Evolutionary conservation across 2,888 invertebrate genomes (phyloP).

Genomic region (Agonopterix subpropinquella): DNA sequence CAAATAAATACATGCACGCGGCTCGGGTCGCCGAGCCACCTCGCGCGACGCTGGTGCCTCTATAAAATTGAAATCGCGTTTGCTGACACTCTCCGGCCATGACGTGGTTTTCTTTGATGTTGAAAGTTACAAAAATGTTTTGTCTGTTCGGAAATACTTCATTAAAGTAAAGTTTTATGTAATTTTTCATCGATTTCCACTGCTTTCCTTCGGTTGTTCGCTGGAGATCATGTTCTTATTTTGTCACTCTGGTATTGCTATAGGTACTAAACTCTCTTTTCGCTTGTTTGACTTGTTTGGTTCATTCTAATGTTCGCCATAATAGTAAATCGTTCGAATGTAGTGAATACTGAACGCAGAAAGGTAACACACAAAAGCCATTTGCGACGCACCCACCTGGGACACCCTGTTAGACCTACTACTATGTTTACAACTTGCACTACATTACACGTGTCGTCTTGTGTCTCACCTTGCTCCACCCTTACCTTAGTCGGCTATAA

Average conservation of each 20-base stretch:
- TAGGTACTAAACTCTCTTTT: background rate
- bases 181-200: too few relatives aligned
- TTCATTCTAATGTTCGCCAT: background rate
- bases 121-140: background rate
- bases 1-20: slow-evolving; percentile 71
- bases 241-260: too few relatives aligned
- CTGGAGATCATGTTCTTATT: too few relatives aligned
- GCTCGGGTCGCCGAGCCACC: slow-evolving; percentile 38
- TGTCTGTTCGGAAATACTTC: background rate
- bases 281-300: too few relatives aligned
- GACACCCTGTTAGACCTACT: slow-evolving; percentile 18
- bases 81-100: slow-evolving; percentile 46
- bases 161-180: too few relatives aligned
- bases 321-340: too few relatives aligned
- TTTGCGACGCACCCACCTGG: slow-evolving; percentile 50
- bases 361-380: slow-evolving; percentile 50
- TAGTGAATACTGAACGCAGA: slow-evolving; percentile 7
- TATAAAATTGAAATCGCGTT: slow-evolving; percentile 69
- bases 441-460: slow-evolving; percentile 5
- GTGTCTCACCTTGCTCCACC: background rate
- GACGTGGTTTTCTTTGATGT: slow-evolving; percentile 32
- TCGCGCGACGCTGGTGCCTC: slow-evolving; percentile 49
- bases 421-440: slow-evolving; percentile 5
- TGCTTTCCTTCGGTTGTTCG: too few relatives aligned
- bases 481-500: background rate